Percentiles rank a stretch among this genome's conserved stretches.
These are phyloP conservation scores for Anoncus sp. DNA, from an alignment of 2,888 invertebrate genomes.

Conservation along the genomic window DNA sequence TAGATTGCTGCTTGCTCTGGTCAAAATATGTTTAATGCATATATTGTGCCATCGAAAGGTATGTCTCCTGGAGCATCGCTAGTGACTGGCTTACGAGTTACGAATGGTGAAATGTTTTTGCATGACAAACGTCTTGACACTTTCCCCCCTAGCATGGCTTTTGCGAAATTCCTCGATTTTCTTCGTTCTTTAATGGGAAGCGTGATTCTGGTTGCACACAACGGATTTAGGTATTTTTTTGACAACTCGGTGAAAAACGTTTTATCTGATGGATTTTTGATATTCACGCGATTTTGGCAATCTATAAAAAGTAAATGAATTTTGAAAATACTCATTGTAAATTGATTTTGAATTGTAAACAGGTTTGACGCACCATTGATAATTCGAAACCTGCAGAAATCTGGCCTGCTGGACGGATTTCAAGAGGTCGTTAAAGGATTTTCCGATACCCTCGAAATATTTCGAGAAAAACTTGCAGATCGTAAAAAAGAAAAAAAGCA, in stretches of 20 bases:
- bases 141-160: not conserved
- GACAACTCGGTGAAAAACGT: not conserved
- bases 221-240: slow-evolving; percentile 4
- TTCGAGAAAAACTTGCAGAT: slow-evolving; percentile 41
- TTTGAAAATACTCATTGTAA: not conserved
- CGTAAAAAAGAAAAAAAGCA: slow-evolving; percentile 42
- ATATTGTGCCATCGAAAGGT: slow-evolving; percentile 5
- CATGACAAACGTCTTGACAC: not conserved
- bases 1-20: slow-evolving; percentile 6
- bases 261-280: not conserved
- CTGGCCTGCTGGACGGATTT: slow-evolving; percentile 15
- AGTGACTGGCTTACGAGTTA: slow-evolving; percentile 1
- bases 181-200: not conserved
- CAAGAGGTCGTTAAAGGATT: slow-evolving; percentile 16
- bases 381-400: slow-evolving; percentile 13
- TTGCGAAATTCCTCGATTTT: not conserved
- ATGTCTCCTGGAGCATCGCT: slow-evolving; percentile 6
- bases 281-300: not conserved
- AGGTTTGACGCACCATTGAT: slow-evolving; percentile 42
- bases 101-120: not conserved
- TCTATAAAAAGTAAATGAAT: not conserved
- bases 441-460: slow-evolving; percentile 45
- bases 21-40: slow-evolving; percentile 1
- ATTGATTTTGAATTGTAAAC: too few relatives aligned
- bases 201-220: not conserved